Base-by-base conservation (phyloP, 53 echinoderm and acorn worm genomes). In the Echinometra lucunter region DNA sequence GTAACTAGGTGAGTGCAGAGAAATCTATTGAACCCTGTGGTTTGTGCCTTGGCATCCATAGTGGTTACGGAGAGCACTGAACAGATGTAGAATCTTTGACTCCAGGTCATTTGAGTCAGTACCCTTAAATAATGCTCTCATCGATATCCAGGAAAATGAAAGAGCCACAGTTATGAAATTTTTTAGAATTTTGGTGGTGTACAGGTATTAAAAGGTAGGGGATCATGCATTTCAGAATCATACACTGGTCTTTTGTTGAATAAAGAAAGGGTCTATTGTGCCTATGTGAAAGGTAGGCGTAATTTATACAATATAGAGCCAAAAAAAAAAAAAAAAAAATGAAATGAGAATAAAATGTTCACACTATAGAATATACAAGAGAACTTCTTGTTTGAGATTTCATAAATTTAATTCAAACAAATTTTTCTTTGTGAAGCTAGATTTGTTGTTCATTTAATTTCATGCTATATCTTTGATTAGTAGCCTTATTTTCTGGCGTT, bases 71-170 rank as follows among this genome's bases (percentile, higher is more conserved):
- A 13, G 85, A 85, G 49, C 85, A 53, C 2, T 85, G 85, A 85
- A 85, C 85, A 85, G 85, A 85, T 85, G 85, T 27, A 47, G 30
- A n/a, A n/a, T 37, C 85, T 15, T 45, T 25, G 85, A 49, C 85
- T 53, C 30, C 85, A 78, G 78, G 78, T 78, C 78, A 78, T 32
- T 38, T 78, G 78, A 78, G 78, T 78, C 78, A 78, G 42, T 78
- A 38, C 42, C 78, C 38, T 19, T 34, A 37, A 38, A 40, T 40
- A 37, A 75, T 17, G 75, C 40, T 78, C 40, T 78, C 78, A 78
- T 78, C 42, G 78, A 78, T 78, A 78, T 78, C 78, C 78, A 78
- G 78, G 78, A 78, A 78, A 12, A 72, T 40, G 78, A 78, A 78
- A 74, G n/a, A n/a, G n/a, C n/a, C n/a, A n/a, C n/a, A n/a, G n/a